Evolutionary conservation across 1,140 invertebrate genomes (phyloP).

Genomic region (Bombus polaris): DNA sequence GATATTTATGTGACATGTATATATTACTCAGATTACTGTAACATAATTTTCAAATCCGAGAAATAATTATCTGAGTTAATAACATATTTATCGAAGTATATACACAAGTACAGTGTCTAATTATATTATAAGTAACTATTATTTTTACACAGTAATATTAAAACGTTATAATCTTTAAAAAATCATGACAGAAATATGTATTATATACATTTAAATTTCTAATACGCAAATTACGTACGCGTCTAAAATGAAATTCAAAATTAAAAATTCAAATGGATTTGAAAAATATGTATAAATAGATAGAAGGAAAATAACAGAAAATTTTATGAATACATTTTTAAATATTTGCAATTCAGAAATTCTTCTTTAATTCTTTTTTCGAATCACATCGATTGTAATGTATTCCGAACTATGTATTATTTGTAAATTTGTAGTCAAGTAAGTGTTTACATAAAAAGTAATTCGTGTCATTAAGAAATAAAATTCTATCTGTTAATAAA

Average conservation of each 20-base stretch:
- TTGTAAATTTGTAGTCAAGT: neutral
- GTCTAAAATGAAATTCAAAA: neutral
- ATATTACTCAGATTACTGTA: neutral
- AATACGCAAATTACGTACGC: neutral
- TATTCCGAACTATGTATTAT: neutral
- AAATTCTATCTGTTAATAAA: neutral
- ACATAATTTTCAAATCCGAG: neutral
- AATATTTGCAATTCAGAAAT: neutral
- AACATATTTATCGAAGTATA: neutral
- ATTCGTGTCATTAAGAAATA: neutral
- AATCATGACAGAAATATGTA: neutral
- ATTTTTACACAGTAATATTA: neutral
- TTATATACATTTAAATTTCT: neutral
- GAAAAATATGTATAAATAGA: neutral
- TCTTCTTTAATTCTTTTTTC: neutral
- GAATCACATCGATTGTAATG: neutral
- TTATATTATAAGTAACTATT: neutral
- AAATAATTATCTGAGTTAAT: neutral
- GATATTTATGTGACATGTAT: neutral
- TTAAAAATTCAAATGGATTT: neutral
- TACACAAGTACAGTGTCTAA: neutral
- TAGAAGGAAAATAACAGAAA: neutral
- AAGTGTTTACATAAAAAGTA: neutral
- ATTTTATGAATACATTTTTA: neutral
- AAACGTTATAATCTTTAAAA: neutral